Conservation (phyloP, 2,888 invertebrate genomes). For the Diloba caeruleocephala region DNA sequence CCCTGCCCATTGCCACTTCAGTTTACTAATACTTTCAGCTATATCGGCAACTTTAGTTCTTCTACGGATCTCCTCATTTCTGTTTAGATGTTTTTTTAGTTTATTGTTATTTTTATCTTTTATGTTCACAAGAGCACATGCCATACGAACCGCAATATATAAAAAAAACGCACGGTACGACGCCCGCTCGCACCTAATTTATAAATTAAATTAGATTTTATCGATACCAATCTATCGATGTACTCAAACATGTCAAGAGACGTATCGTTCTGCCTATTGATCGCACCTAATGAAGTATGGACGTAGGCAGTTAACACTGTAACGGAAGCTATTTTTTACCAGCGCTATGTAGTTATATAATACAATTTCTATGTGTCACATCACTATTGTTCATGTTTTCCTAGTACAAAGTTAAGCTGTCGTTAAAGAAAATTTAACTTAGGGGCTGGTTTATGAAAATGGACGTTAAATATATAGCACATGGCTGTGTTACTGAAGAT, state of each 20-base stretch:
- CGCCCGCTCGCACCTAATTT: constrained; percentile 6
- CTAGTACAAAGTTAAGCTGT: constrained; percentile 4
- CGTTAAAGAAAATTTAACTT: constrained; percentile 26
- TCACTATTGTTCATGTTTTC: constrained; percentile 21
- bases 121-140: constrained; percentile 14
- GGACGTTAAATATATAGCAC: background rate
- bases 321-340: constrained; percentile 22
- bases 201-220: background rate
- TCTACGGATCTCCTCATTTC: too few relatives aligned
- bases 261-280: constrained; percentile 10
- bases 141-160: constrained; percentile 12
- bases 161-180: constrained; percentile 21
- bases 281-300: constrained; percentile 3
- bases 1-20: too few relatives aligned
- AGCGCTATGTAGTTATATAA: constrained; percentile 20
- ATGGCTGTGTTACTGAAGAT: too few relatives aligned
- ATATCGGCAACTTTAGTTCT: too few relatives aligned
- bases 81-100: too few relatives aligned
- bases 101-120: too few relatives aligned
- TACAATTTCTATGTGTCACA: constrained; percentile 18
- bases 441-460: too few relatives aligned
- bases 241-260: constrained; percentile 13
- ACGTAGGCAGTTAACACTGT: constrained; percentile 2
- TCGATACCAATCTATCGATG: constrained; percentile 9
- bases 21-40: too few relatives aligned